Percentiles rank a stretch among this genome's conserved stretches.
phyloP scores from a whole-genome alignment of 2,888 invertebrate species.

The Parnassius smintheus region DNA sequence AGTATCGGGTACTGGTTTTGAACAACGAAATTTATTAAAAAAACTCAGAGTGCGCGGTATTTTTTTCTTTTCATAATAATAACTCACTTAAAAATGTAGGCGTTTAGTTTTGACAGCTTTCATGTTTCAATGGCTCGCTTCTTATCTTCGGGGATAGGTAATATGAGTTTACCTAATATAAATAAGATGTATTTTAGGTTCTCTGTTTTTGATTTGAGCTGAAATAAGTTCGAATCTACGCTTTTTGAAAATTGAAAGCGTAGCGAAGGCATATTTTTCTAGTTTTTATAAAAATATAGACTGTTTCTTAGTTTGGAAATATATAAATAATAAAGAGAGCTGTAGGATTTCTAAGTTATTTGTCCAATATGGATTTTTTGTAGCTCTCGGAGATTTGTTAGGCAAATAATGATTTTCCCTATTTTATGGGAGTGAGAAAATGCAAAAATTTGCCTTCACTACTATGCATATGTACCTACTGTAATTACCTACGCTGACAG shows the following conservation, averaged over 20 bases:
- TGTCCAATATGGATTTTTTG: too few relatives aligned
- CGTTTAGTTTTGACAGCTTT: slow-evolving; percentile 3
- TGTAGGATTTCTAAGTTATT: too few relatives aligned
- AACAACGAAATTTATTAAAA: slow-evolving; percentile 34
- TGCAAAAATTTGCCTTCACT: not conserved
- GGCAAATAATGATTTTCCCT: not conserved
- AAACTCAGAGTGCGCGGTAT: slow-evolving; percentile 11
- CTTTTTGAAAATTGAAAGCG: too few relatives aligned
- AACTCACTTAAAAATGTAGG: not conserved
- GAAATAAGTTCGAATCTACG: too few relatives aligned
- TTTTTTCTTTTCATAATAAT: slow-evolving; percentile 18
- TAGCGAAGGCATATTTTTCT: too few relatives aligned
- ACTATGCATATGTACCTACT: not conserved
- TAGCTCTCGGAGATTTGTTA: too few relatives aligned
- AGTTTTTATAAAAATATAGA: too few relatives aligned
- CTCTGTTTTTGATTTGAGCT: not conserved
- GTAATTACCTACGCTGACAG: slow-evolving; percentile 8
- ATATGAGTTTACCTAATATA: too few relatives aligned
- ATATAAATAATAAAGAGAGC: too few relatives aligned
- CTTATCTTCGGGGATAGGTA: slow-evolving; percentile 15
- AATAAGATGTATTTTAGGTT: not conserved
- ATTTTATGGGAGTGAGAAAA: not conserved
- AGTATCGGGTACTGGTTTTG: slow-evolving; percentile 21
- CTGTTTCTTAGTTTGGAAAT: too few relatives aligned
- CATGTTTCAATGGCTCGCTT: not conserved